Percentiles rank a stretch among this genome's conserved stretches.
These are phyloP conservation scores for Cerceris ruficornis DNA, from an alignment of 2,888 invertebrate species.

Conservation along the genomic window DNA sequence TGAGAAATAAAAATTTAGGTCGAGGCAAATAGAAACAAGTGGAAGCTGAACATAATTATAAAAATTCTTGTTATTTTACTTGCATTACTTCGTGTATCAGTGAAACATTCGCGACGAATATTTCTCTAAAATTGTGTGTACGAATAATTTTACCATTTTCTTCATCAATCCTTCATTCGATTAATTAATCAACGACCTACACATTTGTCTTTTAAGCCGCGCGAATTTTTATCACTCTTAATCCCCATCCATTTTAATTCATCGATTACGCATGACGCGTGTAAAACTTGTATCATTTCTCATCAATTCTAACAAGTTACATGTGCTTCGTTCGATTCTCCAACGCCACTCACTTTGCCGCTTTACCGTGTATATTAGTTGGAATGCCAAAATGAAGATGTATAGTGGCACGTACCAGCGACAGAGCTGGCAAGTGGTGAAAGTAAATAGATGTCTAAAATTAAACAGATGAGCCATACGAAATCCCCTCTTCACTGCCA, in stretches of 20 bases:
- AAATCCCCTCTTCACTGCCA: conserved; percentile 6
- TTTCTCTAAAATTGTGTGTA: too few relatives aligned
- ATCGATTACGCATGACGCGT: neutral
- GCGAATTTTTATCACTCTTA: neutral
- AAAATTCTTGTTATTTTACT: too few relatives aligned
- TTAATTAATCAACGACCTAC: too few relatives aligned
- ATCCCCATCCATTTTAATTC: conserved; percentile 12
- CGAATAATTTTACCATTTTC: too few relatives aligned
- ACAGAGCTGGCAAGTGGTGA: conserved; percentile 13
- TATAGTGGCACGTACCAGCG: conserved; percentile 15
- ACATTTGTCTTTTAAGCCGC: too few relatives aligned
- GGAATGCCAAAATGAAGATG: conserved; percentile 35
- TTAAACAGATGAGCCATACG: conserved; percentile 17
- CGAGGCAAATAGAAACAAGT: too few relatives aligned
- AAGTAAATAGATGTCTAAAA: conserved; percentile 33
- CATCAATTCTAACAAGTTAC: conserved; percentile 10
- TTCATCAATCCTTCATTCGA: too few relatives aligned
- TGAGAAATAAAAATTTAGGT: too few relatives aligned
- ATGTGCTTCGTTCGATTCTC: conserved; percentile 16
- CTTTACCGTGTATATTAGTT: conserved; percentile 20
- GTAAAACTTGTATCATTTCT: conserved; percentile 3
- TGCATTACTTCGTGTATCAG: too few relatives aligned
- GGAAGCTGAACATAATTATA: too few relatives aligned
- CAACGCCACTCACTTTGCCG: conserved; percentile 7
- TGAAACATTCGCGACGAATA: too few relatives aligned